Conservation (phyloP, 2,113 vertebrate genomes). For the Agelaius tricolor region DNA sequence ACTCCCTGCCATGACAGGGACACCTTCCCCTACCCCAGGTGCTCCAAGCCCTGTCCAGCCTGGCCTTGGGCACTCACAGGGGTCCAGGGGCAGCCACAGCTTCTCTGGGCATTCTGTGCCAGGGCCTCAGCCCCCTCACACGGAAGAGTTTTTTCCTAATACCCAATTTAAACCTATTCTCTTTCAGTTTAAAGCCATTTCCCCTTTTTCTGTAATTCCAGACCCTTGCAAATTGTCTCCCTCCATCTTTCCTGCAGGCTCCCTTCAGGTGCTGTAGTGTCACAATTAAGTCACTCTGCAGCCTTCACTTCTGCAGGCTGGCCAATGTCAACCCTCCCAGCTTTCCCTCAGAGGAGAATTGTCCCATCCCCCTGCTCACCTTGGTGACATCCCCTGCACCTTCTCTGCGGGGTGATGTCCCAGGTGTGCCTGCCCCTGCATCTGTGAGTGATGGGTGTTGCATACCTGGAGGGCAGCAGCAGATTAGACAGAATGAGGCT, state of each 20-base stretch:
- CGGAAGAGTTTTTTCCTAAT: background rate
- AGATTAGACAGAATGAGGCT: background rate
- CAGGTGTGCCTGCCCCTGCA: background rate
- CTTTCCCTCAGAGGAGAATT: background rate
- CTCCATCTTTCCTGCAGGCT: background rate
- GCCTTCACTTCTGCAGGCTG: background rate
- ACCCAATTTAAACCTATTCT: background rate
- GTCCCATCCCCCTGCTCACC: background rate
- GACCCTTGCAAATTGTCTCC: background rate
- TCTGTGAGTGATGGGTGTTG: background rate
- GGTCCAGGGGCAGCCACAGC: background rate
- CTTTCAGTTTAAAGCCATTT: background rate
- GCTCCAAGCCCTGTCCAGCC: accelerated
- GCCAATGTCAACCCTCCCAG: background rate
- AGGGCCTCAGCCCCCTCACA: accelerated
- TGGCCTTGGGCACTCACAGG: background rate
- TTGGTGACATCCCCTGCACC: background rate
- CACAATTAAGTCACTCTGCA: background rate
- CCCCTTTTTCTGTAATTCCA: background rate
- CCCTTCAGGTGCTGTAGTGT: background rate
- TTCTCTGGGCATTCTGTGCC: background rate
- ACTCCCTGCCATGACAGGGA: background rate
- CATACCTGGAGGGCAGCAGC: background rate
- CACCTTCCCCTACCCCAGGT: accelerated
- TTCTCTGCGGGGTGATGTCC: background rate